Evolutionary conservation across 2,888 invertebrate species (phyloP).

Genomic region (Tanytarsus gracilentus): DNA sequence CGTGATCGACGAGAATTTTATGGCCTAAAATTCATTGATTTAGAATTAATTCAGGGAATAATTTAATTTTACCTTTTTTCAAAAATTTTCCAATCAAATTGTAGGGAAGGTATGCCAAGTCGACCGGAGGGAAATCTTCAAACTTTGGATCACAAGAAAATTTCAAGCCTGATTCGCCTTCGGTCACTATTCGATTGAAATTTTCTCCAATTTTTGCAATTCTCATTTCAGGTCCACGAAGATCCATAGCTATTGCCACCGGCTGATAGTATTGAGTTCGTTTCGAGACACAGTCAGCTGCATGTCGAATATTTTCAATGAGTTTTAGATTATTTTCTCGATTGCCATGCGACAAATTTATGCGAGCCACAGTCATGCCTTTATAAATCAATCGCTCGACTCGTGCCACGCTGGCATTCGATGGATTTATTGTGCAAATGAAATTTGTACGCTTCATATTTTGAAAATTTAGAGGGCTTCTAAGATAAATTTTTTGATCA

Average conservation of each 20-base stretch:
- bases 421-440: not conserved
- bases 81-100: not conserved
- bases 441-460: not conserved
- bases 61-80: no score
- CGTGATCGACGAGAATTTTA: not conserved
- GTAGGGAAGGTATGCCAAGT: not conserved
- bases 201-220: not conserved
- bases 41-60: no score
- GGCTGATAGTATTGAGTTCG: not conserved
- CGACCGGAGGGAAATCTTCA: not conserved
- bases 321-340: not conserved
- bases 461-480: no score
- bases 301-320: not conserved
- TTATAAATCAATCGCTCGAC: not conserved
- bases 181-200: not conserved
- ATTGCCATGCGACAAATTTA: not conserved
- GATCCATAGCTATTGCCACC: not conserved
- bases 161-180: not conserved
- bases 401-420: not conserved
- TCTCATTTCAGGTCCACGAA: not conserved
- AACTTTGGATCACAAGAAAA: not conserved
- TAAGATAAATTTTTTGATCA: no score
- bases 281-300: not conserved
- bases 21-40: no score
- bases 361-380: not conserved